A percentile compares a stretch with the other conserved stretches of the same genome.
phyloP scores from a whole-genome alignment of 2,888 invertebrate species.

The Drosophila mercatorum region DNA sequence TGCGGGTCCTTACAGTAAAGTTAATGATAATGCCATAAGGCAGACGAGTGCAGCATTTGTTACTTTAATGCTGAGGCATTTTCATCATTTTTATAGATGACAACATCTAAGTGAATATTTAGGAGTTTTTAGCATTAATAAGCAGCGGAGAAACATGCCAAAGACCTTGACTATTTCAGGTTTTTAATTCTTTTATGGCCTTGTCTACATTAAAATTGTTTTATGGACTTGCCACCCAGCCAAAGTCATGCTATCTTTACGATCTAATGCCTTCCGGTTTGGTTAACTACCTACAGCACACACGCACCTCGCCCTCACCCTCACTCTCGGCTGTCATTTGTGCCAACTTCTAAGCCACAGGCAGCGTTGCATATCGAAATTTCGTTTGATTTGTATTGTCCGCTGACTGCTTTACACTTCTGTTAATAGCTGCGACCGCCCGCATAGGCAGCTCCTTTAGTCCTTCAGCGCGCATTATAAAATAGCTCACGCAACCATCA shows the following conservation, averaged over 20 bases:
- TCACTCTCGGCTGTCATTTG: slow-evolving; percentile 33
- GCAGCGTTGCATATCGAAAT: slow-evolving; percentile 60
- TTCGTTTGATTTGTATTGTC: slow-evolving; percentile 12
- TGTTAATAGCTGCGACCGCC: slow-evolving; percentile 64
- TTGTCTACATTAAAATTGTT: slow-evolving; percentile 1
- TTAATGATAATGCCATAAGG: slow-evolving; percentile 57
- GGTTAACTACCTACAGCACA: background rate
- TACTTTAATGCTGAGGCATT: slow-evolving; percentile 36
- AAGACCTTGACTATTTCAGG: background rate
- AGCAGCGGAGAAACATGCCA: background rate
- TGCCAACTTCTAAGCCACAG: slow-evolving; percentile 17
- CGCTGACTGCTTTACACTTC: background rate
- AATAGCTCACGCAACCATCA: slow-evolving; percentile 69
- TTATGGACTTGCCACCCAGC: slow-evolving; percentile 8
- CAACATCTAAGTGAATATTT: slow-evolving; percentile 5
- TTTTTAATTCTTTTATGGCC: background rate
- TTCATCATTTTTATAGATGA: slow-evolving; percentile 29
- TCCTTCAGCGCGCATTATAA: slow-evolving; percentile 43
- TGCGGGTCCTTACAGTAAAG: slow-evolving; percentile 35
- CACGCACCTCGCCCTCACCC: background rate
- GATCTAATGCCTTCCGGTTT: slow-evolving; percentile 30
- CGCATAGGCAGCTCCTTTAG: slow-evolving; percentile 50
- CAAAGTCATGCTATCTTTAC: slow-evolving; percentile 16
- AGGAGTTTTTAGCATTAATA: slow-evolving; percentile 5
- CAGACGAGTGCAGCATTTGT: slow-evolving; percentile 49